Conservation (phyloP, 2,888 invertebrate genomes). For the Thecophora atra region DNA sequence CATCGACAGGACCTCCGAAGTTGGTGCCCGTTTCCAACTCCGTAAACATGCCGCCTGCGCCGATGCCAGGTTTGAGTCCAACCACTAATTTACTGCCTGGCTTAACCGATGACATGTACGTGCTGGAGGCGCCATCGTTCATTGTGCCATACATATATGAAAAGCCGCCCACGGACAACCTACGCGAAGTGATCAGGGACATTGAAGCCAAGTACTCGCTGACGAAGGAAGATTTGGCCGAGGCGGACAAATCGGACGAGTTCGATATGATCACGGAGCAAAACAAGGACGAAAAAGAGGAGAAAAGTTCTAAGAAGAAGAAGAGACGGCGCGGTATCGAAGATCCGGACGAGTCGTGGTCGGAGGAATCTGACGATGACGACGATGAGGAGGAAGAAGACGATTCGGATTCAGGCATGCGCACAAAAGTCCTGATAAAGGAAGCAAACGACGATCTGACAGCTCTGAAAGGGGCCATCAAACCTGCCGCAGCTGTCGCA, state of each 20-base stretch:
- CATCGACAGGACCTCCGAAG: slow-evolving; percentile 59
- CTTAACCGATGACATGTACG: slow-evolving; percentile 90
- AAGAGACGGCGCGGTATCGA: slow-evolving; percentile 60
- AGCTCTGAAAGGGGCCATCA: slow-evolving; percentile 67
- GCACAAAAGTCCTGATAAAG: slow-evolving; percentile 68
- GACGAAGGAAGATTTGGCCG: slow-evolving; percentile 68
- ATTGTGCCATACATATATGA: slow-evolving; percentile 94
- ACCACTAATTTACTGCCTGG: slow-evolving; percentile 79
- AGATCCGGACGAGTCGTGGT: slow-evolving; percentile 72
- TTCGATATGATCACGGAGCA: slow-evolving; percentile 68
- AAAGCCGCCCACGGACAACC: slow-evolving; percentile 82
- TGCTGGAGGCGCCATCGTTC: slow-evolving; percentile 91
- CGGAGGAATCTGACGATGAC: slow-evolving; percentile 69
- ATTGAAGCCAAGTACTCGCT: slow-evolving; percentile 71
- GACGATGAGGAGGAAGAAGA: slow-evolving; percentile 67
- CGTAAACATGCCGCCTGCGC: slow-evolving; percentile 47
- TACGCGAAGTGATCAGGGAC: slow-evolving; percentile 76
- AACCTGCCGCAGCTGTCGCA: slow-evolving; percentile 63
- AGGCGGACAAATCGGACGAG: slow-evolving; percentile 69
- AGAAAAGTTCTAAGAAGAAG: slow-evolving; percentile 56
- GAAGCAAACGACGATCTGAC: slow-evolving; percentile 69
- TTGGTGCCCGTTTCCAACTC: slow-evolving; percentile 53
- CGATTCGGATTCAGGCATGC: slow-evolving; percentile 68
- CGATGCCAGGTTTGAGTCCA: slow-evolving; percentile 54
- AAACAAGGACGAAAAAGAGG: slow-evolving; percentile 60